These are phyloP conservation scores for Urocyon cinereoargenteus DNA, from an alignment of 2,797 vertebrate genomes.

Conservation along the genomic window DNA sequence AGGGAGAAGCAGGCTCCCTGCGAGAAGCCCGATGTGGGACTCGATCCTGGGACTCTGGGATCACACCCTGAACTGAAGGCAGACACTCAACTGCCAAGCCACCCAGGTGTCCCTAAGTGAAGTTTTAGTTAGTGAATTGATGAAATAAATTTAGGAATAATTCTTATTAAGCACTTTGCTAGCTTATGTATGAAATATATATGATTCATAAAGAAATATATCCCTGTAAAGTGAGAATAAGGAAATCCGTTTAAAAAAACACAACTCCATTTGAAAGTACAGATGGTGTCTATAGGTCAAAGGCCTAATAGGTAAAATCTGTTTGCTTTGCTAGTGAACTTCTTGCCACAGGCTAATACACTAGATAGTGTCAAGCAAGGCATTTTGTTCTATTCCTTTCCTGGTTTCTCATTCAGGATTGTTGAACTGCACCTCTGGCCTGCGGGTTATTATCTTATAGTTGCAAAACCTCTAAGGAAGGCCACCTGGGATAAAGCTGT, in stretches of 20 bases:
- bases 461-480: slow-evolving; percentile 59
- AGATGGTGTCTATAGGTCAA: not conserved
- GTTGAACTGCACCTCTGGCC: slow-evolving; percentile 50
- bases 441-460: slow-evolving; percentile 62
- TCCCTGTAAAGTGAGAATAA: not conserved
- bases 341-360: slow-evolving; percentile 44
- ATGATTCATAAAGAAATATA: slow-evolving; percentile 4
- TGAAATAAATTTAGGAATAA: slow-evolving; percentile 38
- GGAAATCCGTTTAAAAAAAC: not conserved
- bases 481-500: slow-evolving; percentile 62
- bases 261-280: not conserved
- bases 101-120: not conserved
- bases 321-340: slow-evolving; percentile 38
- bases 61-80: no score
- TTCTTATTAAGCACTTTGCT: not conserved
- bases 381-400: slow-evolving; percentile 51
- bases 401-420: slow-evolving; percentile 60
- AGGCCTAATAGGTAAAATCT: not conserved
- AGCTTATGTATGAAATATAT: not conserved
- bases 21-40: no score
- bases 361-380: not conserved
- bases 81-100: no score
- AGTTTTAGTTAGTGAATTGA: slow-evolving; percentile 1
- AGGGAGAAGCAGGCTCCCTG: no score
- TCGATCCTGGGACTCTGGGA: no score